phyloP scores from a whole-genome alignment of 2,888 invertebrate genomes.

The Patella depressa region DNA sequence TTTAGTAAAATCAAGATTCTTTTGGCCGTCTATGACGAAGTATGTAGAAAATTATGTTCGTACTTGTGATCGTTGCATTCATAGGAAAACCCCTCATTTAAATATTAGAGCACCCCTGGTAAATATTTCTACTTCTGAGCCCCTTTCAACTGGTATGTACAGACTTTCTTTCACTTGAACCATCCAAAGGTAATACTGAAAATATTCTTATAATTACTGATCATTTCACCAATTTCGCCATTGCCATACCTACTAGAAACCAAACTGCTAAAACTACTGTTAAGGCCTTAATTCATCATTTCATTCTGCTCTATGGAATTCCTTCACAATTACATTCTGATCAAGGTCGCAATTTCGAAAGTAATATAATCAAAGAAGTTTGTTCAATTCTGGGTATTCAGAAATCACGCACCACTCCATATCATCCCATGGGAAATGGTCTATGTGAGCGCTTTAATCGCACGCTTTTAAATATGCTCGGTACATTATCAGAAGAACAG shows the following conservation, averaged over 20 bases:
- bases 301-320: conserved; percentile 35
- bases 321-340: conserved; percentile 30
- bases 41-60: conserved; percentile 12
- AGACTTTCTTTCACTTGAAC: conserved; percentile 15
- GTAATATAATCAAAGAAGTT: conserved; percentile 30
- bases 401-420: too few species aligned
- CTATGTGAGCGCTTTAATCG: too few species aligned
- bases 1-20: conserved; percentile 20
- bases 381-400: too few species aligned
- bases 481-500: too few species aligned
- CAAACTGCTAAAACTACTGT: conserved; percentile 37
- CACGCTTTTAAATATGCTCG: too few species aligned
- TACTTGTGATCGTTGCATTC: conserved; percentile 21
- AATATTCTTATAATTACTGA: conserved; percentile 26
- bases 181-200: conserved; percentile 23
- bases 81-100: conserved; percentile 18
- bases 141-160: conserved; percentile 28
- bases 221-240: conserved; percentile 28
- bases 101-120: too few species aligned
- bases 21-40: conserved; percentile 15
- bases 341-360: conserved; percentile 24
- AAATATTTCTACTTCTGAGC: conserved; percentile 17
- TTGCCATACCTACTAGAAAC: conserved; percentile 31
- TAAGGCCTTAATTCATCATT: conserved; percentile 30
- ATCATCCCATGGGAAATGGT: too few species aligned